These are phyloP conservation scores for Neosalanx taihuensis DNA, from an alignment of 2,797 vertebrate species.

Conservation along the genomic window DNA sequence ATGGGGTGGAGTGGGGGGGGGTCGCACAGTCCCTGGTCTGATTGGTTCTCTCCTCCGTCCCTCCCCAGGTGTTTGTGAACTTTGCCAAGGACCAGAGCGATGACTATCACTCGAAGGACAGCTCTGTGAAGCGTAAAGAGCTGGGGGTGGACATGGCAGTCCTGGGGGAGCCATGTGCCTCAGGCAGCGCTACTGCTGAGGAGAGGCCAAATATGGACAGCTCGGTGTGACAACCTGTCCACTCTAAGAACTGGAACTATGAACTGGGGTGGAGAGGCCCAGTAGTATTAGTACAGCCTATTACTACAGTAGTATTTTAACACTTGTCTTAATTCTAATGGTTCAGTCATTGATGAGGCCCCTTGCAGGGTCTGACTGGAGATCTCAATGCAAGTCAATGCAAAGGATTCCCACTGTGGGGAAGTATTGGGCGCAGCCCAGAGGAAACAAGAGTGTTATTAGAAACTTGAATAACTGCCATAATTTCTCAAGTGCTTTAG, in stretches of 20 bases:
- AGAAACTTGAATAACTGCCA: conserved; percentile 62
- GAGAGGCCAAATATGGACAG: conserved; percentile 79
- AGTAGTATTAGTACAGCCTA: conserved; percentile 6
- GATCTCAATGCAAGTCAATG: conserved; percentile 91
- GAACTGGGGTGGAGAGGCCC: neutral
- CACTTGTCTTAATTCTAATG: conserved; percentile 14
- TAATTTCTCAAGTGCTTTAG: conserved; percentile 66
- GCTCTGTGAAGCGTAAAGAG: conserved; percentile 83
- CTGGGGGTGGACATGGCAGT: conserved; percentile 73
- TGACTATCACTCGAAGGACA: conserved; percentile 88
- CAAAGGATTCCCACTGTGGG: conserved; percentile 73
- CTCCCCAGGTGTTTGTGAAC: conserved; percentile 92
- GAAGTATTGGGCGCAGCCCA: neutral
- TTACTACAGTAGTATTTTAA: conserved; percentile 24
- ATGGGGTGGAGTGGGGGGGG: too few species aligned
- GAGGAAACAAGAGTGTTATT: conserved; percentile 64
- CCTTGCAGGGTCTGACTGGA: conserved; percentile 45
- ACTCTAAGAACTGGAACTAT: neutral
- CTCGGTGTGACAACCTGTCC: conserved; percentile 75
- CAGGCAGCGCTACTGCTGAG: conserved; percentile 14
- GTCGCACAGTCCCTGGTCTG: too few species aligned
- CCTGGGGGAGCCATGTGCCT: conserved; percentile 29
- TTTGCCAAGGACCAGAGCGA: conserved; percentile 99
- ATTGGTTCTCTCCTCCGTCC: neutral
- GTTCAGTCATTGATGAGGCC: conserved; percentile 23